These are phyloP conservation scores for Microctonus aethiopoides DNA, from an alignment of 2,888 invertebrate genomes.

Conservation along the genomic window DNA sequence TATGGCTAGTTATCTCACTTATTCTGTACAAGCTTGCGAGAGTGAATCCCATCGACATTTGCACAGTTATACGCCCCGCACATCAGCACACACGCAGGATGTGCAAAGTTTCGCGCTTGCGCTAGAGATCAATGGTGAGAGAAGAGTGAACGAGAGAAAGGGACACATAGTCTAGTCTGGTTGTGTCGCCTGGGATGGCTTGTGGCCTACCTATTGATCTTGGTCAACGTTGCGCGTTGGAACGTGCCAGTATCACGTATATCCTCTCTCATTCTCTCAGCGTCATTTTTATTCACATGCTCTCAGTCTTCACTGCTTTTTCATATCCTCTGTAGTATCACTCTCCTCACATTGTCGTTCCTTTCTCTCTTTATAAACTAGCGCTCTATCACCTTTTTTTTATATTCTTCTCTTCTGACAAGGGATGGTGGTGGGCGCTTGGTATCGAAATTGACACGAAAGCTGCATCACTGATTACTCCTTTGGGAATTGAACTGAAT, in stretches of 20 bases:
- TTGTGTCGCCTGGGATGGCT: conserved; percentile 61
- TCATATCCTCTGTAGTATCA: not conserved
- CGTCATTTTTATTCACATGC: not conserved
- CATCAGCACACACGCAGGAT: conserved; percentile 17
- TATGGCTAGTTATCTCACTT: conserved; percentile 17
- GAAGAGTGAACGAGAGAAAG: conserved; percentile 21
- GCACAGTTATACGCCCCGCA: not conserved
- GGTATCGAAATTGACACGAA: not conserved
- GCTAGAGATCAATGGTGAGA: conserved; percentile 52
- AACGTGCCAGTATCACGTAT: conserved; percentile 42
- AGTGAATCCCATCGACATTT: conserved; percentile 29
- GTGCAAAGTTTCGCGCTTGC: conserved; percentile 52
- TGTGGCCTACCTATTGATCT: conserved; percentile 62
- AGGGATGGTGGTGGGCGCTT: not conserved
- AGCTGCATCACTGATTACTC: conserved; percentile 2
- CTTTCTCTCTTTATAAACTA: not conserved
- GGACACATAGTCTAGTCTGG: conserved; percentile 33
- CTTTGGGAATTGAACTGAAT: not conserved
- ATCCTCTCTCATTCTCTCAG: conserved; percentile 4
- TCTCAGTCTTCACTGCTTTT: not conserved
- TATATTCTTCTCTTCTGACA: not conserved
- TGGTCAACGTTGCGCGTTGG: conserved; percentile 57
- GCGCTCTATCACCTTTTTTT: not conserved
- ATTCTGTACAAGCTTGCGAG: conserved; percentile 29
- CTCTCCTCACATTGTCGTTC: not conserved